Base-by-base conservation (phyloP, 2,113 vertebrate species). In the Cyprinodon tularosa region DNA sequence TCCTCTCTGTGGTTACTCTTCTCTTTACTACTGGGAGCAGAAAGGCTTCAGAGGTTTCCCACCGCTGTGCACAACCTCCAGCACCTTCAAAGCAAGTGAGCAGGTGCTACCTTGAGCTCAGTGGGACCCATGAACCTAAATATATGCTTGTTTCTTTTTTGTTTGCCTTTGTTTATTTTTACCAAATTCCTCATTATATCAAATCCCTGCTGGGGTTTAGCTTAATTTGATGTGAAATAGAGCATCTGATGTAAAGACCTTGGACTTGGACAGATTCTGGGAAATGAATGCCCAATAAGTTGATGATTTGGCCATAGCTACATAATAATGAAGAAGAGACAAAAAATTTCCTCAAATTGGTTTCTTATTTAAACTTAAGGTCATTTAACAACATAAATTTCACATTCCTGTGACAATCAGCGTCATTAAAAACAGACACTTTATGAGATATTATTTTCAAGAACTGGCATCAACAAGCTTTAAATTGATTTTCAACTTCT, bases 1-100 rank as follows among this genome's bases (percentile, higher is more conserved):
- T 80, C 80, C 78, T 20, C 80, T 84, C 44, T 85, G 90, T 84
- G 88, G 90, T 69, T 74, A 80, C 72, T 76, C 67, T 80, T 71
- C 66, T 47, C 79, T 80, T 82, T 85, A 79, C 82, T 83, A 67
- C 74, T 67, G 57, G 86, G 81, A 86, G 72, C 76, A 86, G 87
- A 90, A 86, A 88, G 76, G 74, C 72, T 90, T 79, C 62, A 63
- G 72, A 86, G 67, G 63, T 68, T 36, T 75, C 73, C 65, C 74
- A 36, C 84, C 4, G 12, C 71, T 74, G 71, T 10, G 3, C 61
- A 75, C 45, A 15, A 75, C 68, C 65, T 81, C 66, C 68, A 72
- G 65, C 59, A 6, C 74, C 72, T 73, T 90, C 84, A 90, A 85
- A 88, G 81, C 69, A 14, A 82, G 83, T 81, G 17, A 63, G 73